Percentiles rank a stretch among this genome's conserved stretches.
Evolutionary conservation across 2,797 vertebrate genomes (phyloP).

Genomic region (Glyptemys insculpta): DNA sequence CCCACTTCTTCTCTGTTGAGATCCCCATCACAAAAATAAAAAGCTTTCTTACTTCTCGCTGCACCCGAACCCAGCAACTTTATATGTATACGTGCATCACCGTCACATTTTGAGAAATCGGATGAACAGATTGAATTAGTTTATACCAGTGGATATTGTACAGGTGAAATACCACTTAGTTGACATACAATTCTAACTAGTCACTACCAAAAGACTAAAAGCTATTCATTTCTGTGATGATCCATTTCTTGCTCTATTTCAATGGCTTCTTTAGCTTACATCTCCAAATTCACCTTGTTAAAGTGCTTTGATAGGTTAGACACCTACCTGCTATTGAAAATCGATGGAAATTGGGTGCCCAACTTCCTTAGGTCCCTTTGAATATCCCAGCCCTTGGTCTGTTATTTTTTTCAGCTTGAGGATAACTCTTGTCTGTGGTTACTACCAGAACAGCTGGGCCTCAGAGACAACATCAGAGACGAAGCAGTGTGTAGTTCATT

Average conservation of each 20-base stretch:
- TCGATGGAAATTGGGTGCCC: neutral
- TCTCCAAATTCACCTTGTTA: no score
- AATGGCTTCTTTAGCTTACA: neutral
- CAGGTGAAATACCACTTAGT: neutral
- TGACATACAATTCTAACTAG: neutral
- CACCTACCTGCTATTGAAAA: neutral
- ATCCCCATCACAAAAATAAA: neutral
- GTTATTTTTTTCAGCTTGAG: neutral
- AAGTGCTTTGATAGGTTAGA: accelerated
- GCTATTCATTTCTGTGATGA: neutral
- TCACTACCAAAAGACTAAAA: neutral
- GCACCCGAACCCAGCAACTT: neutral
- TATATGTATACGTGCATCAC: neutral
- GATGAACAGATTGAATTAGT: neutral
- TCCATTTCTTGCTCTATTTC: neutral
- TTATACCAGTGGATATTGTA: neutral
- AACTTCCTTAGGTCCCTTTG: neutral
- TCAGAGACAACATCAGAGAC: no score
- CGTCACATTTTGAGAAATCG: neutral
- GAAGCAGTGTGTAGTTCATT: neutral
- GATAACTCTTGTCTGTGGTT: neutral
- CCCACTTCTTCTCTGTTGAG: neutral
- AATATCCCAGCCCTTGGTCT: neutral
- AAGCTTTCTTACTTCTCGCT: neutral
- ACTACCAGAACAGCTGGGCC: neutral